These are phyloP conservation scores for Enteromius trimaculatus DNA, from an alignment of 2,797 vertebrate species.

Conservation along the genomic window DNA sequence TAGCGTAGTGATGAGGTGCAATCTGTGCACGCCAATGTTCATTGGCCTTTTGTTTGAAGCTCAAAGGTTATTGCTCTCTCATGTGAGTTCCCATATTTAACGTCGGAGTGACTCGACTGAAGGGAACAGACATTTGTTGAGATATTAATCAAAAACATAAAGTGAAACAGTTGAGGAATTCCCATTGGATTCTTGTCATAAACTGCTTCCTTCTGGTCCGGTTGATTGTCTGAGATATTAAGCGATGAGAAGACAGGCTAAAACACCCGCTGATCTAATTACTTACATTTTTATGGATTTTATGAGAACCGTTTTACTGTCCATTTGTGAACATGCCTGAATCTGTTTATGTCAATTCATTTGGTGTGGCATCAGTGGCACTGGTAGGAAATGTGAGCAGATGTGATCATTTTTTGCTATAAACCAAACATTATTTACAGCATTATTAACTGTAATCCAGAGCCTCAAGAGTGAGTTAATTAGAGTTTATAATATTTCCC, in stretches of 20 bases:
- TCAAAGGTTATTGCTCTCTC: too few species aligned
- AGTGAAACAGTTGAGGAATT: neutral
- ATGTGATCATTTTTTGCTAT: neutral
- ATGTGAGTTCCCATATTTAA: too few species aligned
- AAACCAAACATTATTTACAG: neutral
- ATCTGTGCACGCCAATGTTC: too few species aligned
- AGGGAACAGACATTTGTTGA: neutral
- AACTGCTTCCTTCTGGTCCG: slow-evolving; percentile 1
- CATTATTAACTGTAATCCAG: neutral
- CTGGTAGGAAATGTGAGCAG: neutral
- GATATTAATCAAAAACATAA: slow-evolving; percentile 4
- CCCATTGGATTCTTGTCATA: neutral
- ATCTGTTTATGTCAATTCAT: neutral
- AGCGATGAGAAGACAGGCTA: neutral
- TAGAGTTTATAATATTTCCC: too few species aligned
- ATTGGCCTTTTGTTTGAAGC: too few species aligned
- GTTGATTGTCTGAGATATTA: slow-evolving; percentile 1
- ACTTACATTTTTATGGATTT: neutral
- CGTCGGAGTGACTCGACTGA: too few species aligned
- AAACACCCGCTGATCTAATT: slow-evolving; percentile 18
- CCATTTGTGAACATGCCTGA: slow-evolving; percentile 10
- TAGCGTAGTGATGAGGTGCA: too few species aligned
- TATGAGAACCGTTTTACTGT: neutral
- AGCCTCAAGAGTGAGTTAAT: too few species aligned
- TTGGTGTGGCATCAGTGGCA: slow-evolving; percentile 5